Evolutionary conservation across 2,113 vertebrate species (phyloP), one percentile per base, ranked within the genome.

Genomic region (Phyllostomus discolor): DNA sequence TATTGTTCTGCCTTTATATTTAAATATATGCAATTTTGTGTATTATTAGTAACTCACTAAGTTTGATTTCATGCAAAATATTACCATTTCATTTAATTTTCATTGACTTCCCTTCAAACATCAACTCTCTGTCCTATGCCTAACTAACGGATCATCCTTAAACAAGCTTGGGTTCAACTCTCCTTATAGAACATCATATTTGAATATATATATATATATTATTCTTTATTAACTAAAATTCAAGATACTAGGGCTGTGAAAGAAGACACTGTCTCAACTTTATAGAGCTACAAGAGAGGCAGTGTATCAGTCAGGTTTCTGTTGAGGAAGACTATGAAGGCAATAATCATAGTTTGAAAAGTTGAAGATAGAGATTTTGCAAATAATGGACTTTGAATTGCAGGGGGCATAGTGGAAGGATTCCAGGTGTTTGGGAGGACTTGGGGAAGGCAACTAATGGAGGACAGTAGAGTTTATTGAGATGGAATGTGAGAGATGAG

Each of bases 201-300:
- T 90, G 81, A 75, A 70, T 78, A 64, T 76, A 62, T 62, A 64
- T 76, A 62, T 59, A 69, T 28, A 62, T 59, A 4, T 83, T 72
- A 86, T 43, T 10, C 5, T 64, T 90, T 50, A 22, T 91, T 17
- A 46, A 31, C 1, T 26, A 75, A 54, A 15, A 14, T 57, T 87
- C 17, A 78, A 48, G 3, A 31, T 31, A 33, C n/a, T 20, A 19
- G 4, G 22, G 3, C 3, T 52, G 2, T 33, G 41, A 33, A 46
- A 50, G 33, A 78, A 75, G 16, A 7, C 1, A 52, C 3, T 84
- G 2, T 11, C 52, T 57, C 24, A 91, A 1, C 7, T 70, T 88
- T 64, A 75, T 2, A 82, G 10, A 70, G 46, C 15, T 72, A 1
- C 24, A 54, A 75, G 28, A 28, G 16, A 76, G 28, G 20, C 35